These are phyloP conservation scores for Cheilosia soror DNA, from an alignment of 2,888 invertebrate species.

Conservation along the genomic window DNA sequence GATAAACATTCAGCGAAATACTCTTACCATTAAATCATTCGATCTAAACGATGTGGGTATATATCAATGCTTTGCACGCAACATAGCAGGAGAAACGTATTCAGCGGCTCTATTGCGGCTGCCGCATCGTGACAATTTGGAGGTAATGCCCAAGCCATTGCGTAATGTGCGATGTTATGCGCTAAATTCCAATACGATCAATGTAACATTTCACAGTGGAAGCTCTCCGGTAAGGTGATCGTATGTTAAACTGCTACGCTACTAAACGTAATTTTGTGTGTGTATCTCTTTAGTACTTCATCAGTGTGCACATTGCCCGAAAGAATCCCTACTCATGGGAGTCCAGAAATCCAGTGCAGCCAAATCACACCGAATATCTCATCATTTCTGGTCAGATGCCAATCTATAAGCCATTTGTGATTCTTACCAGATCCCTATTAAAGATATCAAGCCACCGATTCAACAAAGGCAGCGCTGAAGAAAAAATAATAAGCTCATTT, in stretches of 20 bases:
- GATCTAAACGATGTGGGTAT: slow-evolving; percentile 83
- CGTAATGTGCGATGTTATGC: slow-evolving; percentile 83
- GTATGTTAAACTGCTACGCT: background rate
- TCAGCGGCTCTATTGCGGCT: slow-evolving; percentile 81
- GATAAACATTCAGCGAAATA: slow-evolving; percentile 80
- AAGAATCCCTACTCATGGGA: slow-evolving; percentile 82
- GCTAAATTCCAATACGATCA: slow-evolving; percentile 82
- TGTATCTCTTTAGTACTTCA: slow-evolving; percentile 77
- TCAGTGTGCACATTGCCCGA: slow-evolving; percentile 82
- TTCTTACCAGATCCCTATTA: slow-evolving; percentile 81
- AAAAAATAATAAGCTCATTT: slow-evolving; percentile 80
- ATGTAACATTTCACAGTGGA: slow-evolving; percentile 82
- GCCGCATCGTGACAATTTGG: slow-evolving; percentile 76
- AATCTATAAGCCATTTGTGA: slow-evolving; percentile 81
- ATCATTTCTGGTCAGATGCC: slow-evolving; percentile 81
- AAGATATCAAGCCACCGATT: slow-evolving; percentile 79
- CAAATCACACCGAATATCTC: slow-evolving; percentile 81
- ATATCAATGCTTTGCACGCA: slow-evolving; percentile 83
- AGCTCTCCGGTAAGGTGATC: slow-evolving; percentile 78
- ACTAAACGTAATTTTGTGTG: background rate
- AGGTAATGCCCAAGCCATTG: slow-evolving; percentile 78
- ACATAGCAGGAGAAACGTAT: slow-evolving; percentile 82
- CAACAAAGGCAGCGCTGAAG: slow-evolving; percentile 78
- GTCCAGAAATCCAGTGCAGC: slow-evolving; percentile 79
- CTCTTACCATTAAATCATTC: slow-evolving; percentile 81